phyloP scores from a whole-genome alignment of 92 coral and sea anemone species.

The Micromussa lordhowensis region DNA sequence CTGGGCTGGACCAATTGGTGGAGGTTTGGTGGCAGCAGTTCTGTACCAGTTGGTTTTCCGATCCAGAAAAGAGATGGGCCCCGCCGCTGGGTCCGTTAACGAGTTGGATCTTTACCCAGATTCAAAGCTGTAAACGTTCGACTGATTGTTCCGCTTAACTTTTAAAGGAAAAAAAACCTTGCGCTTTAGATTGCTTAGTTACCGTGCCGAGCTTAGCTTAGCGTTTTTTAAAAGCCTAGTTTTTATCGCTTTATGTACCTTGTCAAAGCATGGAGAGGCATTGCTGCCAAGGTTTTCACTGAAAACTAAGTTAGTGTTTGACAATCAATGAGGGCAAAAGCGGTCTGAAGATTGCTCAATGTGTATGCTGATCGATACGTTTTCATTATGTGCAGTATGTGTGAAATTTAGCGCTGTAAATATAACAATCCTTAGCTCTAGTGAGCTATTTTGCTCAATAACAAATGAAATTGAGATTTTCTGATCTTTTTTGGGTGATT shows the following conservation, averaged over 20 bases:
- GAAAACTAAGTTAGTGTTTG: background rate
- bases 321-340: background rate
- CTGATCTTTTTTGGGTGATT: background rate
- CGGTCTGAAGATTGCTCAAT: background rate
- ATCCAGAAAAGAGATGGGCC: constrained; percentile 62
- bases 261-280: background rate
- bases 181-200: background rate
- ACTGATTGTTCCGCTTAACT: background rate
- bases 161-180: too few relatives aligned
- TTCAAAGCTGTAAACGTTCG: constrained; percentile 17
- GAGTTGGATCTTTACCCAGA: constrained; percentile 26
- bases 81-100: constrained; percentile 19
- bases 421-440: background rate
- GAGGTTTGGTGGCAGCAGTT: constrained; percentile 71
- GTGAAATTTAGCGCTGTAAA: too few relatives aligned
- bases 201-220: background rate
- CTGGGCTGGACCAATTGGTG: constrained; percentile 84
- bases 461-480: background rate
- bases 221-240: background rate
- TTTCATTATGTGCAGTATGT: background rate
- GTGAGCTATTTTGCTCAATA: background rate
- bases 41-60: constrained; percentile 74
- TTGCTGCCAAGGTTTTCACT: background rate
- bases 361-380: background rate
- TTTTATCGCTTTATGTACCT: background rate